These are phyloP conservation scores for Drosophila stalkeri DNA, from an alignment of 2,888 invertebrate species.

Conservation along the genomic window DNA sequence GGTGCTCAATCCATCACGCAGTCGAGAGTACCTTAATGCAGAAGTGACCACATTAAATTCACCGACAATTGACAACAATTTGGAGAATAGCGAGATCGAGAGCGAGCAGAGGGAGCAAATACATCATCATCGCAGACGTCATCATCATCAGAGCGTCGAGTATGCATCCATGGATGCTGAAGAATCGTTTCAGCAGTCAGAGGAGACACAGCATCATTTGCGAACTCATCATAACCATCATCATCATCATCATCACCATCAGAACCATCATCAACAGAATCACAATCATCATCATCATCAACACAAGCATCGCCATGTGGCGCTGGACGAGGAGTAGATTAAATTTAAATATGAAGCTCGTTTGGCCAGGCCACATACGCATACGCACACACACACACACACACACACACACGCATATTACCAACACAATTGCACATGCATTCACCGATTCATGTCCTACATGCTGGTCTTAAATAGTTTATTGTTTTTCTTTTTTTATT, in stretches of 20 bases:
- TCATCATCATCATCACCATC: conserved; percentile 49
- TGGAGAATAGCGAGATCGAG: conserved; percentile 65
- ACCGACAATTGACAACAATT: conserved; percentile 79
- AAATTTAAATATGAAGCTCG: conserved; percentile 3
- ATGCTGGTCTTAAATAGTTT: conserved; percentile 50
- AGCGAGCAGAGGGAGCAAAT: conserved; percentile 27
- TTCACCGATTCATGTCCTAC: conserved; percentile 42
- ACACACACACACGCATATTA: conserved; percentile 14
- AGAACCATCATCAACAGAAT: neutral
- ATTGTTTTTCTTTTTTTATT: conserved; percentile 59
- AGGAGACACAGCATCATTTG: conserved; percentile 46
- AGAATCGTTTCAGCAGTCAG: conserved; percentile 54
- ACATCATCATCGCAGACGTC: conserved; percentile 67
- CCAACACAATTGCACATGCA: conserved; percentile 24
- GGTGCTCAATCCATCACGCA: conserved; percentile 50
- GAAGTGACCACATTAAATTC: conserved; percentile 79
- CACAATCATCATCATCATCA: conserved; percentile 67
- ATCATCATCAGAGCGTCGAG: conserved; percentile 44
- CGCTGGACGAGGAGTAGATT: conserved; percentile 53
- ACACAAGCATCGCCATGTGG: conserved; percentile 55
- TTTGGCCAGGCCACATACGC: conserved; percentile 3
- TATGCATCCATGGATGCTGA: conserved; percentile 39
- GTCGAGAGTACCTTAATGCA: conserved; percentile 31
- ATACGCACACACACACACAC: neutral
- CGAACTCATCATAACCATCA: conserved; percentile 47